A percentile compares a stretch with the other conserved stretches of the same genome.
Evolutionary conservation across 2,888 invertebrate species (phyloP).

Genomic region (Pyrrhosoma nymphula): DNA sequence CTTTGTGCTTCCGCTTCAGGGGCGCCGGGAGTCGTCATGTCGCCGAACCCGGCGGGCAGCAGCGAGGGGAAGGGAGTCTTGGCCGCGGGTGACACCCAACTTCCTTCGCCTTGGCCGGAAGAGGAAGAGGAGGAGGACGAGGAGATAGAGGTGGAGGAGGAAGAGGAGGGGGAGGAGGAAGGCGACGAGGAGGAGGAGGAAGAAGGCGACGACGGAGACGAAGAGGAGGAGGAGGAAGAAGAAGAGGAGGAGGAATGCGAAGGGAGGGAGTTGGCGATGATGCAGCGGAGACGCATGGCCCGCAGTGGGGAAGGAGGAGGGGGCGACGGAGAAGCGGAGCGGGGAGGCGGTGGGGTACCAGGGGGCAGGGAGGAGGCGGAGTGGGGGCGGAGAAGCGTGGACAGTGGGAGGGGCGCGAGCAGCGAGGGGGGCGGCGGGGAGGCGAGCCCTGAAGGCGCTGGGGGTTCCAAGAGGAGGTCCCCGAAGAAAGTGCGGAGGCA

Average conservation of each 20-base stretch:
- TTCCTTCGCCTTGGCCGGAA: slow-evolving; percentile 68
- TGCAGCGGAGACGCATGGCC: slow-evolving; percentile 36
- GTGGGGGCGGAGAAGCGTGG: slow-evolving; percentile 68
- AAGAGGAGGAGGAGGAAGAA: slow-evolving; percentile 64
- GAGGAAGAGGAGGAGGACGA: slow-evolving; percentile 73
- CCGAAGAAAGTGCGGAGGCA: slow-evolving; percentile 41
- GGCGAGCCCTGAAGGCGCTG: background rate
- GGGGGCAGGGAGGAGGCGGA: slow-evolving; percentile 46
- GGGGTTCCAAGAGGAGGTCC: slow-evolving; percentile 51
- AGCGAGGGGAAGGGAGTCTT: slow-evolving; percentile 51
- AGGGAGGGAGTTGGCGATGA: slow-evolving; percentile 12
- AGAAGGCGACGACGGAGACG: slow-evolving; percentile 58
- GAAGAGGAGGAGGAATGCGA: slow-evolving; percentile 33
- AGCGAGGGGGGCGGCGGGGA: slow-evolving; percentile 69
- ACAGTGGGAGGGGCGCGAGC: slow-evolving; percentile 63
- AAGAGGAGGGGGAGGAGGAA: slow-evolving; percentile 59
- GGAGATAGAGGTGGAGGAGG: slow-evolving; percentile 72
- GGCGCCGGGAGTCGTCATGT: slow-evolving; percentile 32
- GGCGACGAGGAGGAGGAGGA: slow-evolving; percentile 41
- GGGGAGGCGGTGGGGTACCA: background rate
- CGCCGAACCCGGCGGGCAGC: slow-evolving; percentile 49
- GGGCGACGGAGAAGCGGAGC: slow-evolving; percentile 19
- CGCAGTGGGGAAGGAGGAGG: background rate
- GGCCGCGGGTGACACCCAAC: slow-evolving; percentile 1
- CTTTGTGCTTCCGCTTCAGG: background rate